These are phyloP conservation scores for Cavia porcellus DNA, from an alignment of 2,113 vertebrate genomes.

Conservation along the genomic window DNA sequence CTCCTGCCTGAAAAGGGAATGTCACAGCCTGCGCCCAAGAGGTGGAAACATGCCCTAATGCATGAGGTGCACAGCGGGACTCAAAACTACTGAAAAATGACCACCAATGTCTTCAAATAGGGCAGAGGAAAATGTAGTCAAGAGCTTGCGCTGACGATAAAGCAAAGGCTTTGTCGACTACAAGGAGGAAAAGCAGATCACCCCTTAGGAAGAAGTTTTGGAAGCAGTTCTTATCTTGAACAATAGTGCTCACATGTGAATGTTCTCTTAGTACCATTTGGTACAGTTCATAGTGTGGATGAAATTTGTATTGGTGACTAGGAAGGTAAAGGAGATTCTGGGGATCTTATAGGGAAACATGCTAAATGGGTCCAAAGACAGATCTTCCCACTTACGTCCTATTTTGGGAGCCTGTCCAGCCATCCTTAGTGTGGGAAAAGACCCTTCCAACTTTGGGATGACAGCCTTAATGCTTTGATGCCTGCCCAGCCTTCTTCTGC, in stretches of 20 bases:
- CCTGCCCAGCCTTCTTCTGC: not conserved
- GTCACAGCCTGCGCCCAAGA: slow-evolving; percentile 49
- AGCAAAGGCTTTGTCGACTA: not conserved
- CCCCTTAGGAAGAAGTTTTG: not conserved
- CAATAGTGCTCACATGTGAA: not conserved
- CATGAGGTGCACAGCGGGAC: not conserved
- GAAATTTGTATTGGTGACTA: not conserved
- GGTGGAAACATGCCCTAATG: slow-evolving; percentile 61
- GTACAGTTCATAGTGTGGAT: not conserved
- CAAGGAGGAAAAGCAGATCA: not conserved
- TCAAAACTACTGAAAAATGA: slow-evolving; percentile 38
- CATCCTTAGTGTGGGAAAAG: not conserved
- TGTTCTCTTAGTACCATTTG: not conserved
- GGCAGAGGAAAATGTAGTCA: not conserved
- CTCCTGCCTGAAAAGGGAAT: slow-evolving; percentile 49
- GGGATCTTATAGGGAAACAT: not conserved
- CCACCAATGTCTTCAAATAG: slow-evolving; percentile 62
- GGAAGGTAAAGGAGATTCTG: not conserved
- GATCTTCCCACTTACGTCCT: not conserved
- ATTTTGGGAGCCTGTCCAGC: not conserved
- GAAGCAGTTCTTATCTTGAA: not conserved
- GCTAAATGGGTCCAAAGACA: not conserved
- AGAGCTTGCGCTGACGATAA: not conserved
- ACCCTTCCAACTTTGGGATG: not conserved
- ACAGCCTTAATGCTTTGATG: not conserved